Base-by-base conservation (phyloP, 2,888 invertebrate species). In the Ochlodes sylvanus region DNA sequence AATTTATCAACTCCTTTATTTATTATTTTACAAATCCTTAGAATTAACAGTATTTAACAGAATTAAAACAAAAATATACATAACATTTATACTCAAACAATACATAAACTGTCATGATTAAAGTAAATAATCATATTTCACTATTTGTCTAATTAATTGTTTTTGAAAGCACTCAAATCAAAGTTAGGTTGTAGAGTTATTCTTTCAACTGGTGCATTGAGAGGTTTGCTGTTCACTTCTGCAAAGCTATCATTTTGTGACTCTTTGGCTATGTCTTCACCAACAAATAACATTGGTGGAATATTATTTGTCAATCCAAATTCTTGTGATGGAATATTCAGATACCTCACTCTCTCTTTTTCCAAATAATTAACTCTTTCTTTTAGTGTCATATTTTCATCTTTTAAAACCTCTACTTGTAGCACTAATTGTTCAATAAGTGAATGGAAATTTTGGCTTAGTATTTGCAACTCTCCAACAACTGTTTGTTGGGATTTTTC, bases 381-480 rank as follows among this genome's bases (percentile, higher is more conserved):
- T 71, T 94, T 95, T 32, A 96, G 81, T 63, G 92, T 89, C 63
- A 92, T 91, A 68, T 95, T 95, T 83, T 96, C 95, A 81, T 94
- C 94, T 77, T 95, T 95, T 68, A 95, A 93, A n/a, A 94, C 92
- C 78, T 96, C 96, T 34, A 96, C 86, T 81, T 96, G 95, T 58
- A 94, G 85, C 14, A 96, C 92, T 63, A 96, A 85, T 79, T 94
- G 94, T 72, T 94, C 94, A 9, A 95, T 84, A 17, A 90, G 78
- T 7, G 87, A 83, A 72, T 89, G 94, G 57, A 96, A 82, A 77
- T 95, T 95, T 70, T 94, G 94, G 79, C 95, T 96, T 10, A 96
- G 86, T 57, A 94, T 95, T 79, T 94, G 94, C 54, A 96, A 84
- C 81, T 96, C 96, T 83, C 96, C 96, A 58, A 96, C 94, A 55